Percentiles rank a stretch among this genome's conserved stretches.
phyloP scores from a whole-genome alignment of 2,113 vertebrate species.

The Nansenia antarctica region DNA sequence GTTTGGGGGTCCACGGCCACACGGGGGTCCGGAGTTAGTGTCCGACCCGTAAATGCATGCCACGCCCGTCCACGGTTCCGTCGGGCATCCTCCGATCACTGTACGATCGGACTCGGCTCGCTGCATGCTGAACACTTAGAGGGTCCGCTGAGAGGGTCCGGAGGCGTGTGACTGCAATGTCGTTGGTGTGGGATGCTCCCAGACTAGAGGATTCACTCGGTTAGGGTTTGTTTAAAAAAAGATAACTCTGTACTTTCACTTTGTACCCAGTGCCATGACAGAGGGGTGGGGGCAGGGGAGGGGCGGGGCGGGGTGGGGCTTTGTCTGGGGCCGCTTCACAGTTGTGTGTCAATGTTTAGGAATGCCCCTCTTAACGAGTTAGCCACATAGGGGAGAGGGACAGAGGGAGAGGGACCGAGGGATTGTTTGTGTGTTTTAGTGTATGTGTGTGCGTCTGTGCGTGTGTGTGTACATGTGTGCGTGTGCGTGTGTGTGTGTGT shows the following conservation, averaged over 20 bases:
- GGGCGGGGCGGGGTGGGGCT: not conserved
- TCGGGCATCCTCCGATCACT: too few species aligned
- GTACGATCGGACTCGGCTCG: too few species aligned
- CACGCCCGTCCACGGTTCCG: too few species aligned
- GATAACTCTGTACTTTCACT: constrained; percentile 42
- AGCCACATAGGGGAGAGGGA: constrained; percentile 15
- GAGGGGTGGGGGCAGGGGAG: not conserved
- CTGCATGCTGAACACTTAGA: too few species aligned
- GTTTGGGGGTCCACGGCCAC: too few species aligned
- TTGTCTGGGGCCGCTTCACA: constrained; percentile 26
- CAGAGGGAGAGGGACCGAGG: not conserved
- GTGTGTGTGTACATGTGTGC: too few species aligned
- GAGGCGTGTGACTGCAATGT: too few species aligned
- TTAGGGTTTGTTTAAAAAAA: constrained; percentile 7
- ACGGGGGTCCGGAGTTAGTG: too few species aligned
- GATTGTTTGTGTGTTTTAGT: constrained; percentile 24
- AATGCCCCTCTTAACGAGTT: constrained; percentile 8
- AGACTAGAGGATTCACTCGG: not conserved
- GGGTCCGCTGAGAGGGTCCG: too few species aligned
- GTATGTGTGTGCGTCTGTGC: constrained; percentile 51
- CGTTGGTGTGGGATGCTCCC: too few species aligned
- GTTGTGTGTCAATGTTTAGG: constrained; percentile 51
- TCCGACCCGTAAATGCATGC: too few species aligned
- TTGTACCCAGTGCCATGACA: constrained; percentile 56
- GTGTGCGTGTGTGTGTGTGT: not conserved